Base-by-base conservation (phyloP, 2,888 invertebrate species). In the Pristionchus arcanus region DNA sequence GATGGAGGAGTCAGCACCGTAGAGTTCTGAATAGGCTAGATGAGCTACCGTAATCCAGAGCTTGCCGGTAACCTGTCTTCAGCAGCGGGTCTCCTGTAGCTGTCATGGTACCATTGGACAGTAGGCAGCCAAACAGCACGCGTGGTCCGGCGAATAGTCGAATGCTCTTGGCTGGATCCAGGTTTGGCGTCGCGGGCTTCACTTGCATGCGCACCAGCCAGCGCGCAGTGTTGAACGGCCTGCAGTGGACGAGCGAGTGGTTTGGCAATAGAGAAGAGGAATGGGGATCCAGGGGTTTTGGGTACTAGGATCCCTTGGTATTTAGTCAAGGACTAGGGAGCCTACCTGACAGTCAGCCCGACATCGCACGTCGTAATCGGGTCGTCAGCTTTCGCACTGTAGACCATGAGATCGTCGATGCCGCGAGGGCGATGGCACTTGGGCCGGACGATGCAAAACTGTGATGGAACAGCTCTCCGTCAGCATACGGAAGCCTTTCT, bases 151-250 rank as follows among this genome's bases (percentile, higher is more conserved):
- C 66, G 4, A 66, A 28, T 13, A 66, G 4, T n/a, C 25, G 25
- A n/a, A 66, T 66, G 25, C 66, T n/a, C 28, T 66, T 66, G n/a
- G 28, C 66, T 66, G 66, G 66, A n/a, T 66, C 66, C 66, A 66
- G 66, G n/a, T n/a, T 66, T n/a, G 66, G 28, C 4, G 66, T n/a
- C 3, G 21, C 3, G 28, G 55, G 55, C 19, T 11, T 4, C 55
- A 66, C 66, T 28, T n/a, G 28, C n/a, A 66, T 2, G 2, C n/a
- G 15, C n/a, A 66, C 66, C 66, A 66, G 21, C 66, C 66, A 66
- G n/a, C n/a, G n/a, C 4, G 16, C 63, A 5, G 63, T 21, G 21
- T 11, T 63, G n/a, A 66, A 28, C 2, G 66, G n/a, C 21, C 66
- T 66, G 66, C n/a, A 11, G 21, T 66, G 19, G 21, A 19, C 63